These are phyloP conservation scores for Gnatocerus cornutus DNA, from an alignment of 2,888 invertebrate species.

Conservation along the genomic window DNA sequence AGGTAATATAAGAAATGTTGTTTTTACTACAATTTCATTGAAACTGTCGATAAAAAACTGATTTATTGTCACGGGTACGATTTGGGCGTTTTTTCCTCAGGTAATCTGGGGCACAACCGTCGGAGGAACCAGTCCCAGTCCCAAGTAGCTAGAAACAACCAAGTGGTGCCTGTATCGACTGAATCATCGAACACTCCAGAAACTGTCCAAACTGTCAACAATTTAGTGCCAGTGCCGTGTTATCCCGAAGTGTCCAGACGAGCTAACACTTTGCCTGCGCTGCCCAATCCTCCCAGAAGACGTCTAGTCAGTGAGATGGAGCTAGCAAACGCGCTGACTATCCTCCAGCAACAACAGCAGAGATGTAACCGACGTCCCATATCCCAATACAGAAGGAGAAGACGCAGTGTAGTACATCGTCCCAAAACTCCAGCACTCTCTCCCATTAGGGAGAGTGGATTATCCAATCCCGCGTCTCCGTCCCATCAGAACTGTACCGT, in stretches of 20 bases:
- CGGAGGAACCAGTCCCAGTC: conserved; percentile 57
- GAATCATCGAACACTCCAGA: conserved; percentile 70
- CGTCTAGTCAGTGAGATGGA: conserved; percentile 71
- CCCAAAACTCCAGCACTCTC: conserved; percentile 76
- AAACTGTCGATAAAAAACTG: no score
- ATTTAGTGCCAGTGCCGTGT: conserved; percentile 73
- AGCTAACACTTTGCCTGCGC: conserved; percentile 60
- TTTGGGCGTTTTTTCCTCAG: conserved; percentile 51
- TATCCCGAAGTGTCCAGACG: conserved; percentile 63
- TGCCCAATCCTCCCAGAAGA: conserved; percentile 70
- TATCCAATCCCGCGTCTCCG: conserved; percentile 82
- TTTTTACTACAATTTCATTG: no score
- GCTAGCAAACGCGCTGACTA: conserved; percentile 67
- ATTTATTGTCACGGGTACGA: no score
- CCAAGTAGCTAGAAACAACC: conserved; percentile 65
- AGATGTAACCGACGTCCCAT: conserved; percentile 42
- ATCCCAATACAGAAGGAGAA: conserved; percentile 61
- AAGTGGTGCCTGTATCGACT: conserved; percentile 66
- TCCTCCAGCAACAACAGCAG: conserved; percentile 66
- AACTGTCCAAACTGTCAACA: conserved; percentile 74
- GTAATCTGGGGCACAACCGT: conserved; percentile 63
- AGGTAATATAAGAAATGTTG: no score
- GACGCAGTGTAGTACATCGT: conserved; percentile 66
- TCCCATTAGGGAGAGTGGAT: conserved; percentile 81
- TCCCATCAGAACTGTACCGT: conserved; percentile 68